Percentiles rank a stretch among this genome's conserved stretches.
Conservation (phyloP, 64 coral and sea anemone genomes). For the Stichodactyla mertensii region DNA sequence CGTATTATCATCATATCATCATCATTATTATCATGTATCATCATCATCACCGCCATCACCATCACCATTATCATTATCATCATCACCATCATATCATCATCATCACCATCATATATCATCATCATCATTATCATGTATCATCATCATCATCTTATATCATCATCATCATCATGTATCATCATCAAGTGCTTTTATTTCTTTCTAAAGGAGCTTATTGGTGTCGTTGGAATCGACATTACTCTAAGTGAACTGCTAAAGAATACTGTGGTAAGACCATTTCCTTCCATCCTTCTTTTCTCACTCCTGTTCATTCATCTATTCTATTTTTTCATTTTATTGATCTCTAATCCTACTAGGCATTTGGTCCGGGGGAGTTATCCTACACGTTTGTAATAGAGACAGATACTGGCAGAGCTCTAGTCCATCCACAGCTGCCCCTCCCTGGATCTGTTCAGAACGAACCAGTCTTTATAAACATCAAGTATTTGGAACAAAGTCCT, state of each 20-base stretch:
- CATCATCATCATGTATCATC: neutral
- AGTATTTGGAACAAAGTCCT: constrained; percentile 46
- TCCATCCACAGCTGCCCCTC: constrained; percentile 71
- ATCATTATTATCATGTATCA: neutral
- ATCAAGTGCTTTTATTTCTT: neutral
- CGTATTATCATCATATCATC: neutral
- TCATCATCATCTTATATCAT: neutral
- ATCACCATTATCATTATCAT: neutral
- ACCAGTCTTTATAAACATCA: constrained; percentile 69
- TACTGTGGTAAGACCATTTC: constrained; percentile 45
- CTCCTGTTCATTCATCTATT: neutral
- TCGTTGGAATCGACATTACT: constrained; percentile 71
- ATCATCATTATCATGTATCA: neutral
- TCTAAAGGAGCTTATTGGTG: constrained; percentile 60
- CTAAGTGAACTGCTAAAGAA: constrained; percentile 76
- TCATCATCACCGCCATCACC: neutral
- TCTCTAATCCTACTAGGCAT: constrained; percentile 27
- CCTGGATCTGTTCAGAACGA: constrained; percentile 58
- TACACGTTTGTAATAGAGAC: constrained; percentile 86
- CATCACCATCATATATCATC: neutral
- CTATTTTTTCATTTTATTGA: neutral
- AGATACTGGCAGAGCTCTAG: constrained; percentile 51
- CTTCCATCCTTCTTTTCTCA: neutral
- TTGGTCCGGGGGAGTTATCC: constrained; percentile 76
- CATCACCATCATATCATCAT: neutral